phyloP scores from a whole-genome alignment of 2,113 vertebrate species.

The Proteles cristata region DNA sequence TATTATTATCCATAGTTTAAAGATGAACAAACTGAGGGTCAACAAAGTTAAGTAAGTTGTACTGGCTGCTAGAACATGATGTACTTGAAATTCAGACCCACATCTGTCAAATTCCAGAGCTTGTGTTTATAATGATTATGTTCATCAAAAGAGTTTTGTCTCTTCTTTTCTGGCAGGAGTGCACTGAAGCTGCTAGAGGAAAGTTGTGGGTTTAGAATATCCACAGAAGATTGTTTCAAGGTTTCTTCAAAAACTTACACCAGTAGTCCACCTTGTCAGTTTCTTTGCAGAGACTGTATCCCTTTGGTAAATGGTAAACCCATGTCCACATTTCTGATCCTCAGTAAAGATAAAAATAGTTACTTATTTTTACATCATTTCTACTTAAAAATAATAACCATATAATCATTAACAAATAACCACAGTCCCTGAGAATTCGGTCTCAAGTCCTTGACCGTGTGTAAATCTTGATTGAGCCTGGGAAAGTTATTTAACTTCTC shows the following conservation, averaged over 20 bases:
- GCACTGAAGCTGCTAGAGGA: neutral
- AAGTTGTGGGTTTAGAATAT: neutral
- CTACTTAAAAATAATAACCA: neutral
- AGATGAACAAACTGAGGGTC: neutral
- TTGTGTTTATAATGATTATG: neutral
- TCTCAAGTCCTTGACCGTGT: neutral
- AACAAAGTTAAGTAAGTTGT: neutral
- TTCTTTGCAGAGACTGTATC: neutral
- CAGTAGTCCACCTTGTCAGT: neutral
- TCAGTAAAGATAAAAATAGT: neutral
- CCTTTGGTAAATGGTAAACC: neutral
- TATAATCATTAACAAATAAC: neutral
- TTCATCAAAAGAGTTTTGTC: neutral
- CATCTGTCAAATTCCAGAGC: neutral
- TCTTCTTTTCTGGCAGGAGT: neutral
- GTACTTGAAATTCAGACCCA: neutral
- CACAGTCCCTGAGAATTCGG: neutral
- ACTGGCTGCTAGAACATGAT: neutral
- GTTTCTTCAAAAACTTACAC: neutral
- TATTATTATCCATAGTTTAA: neutral
- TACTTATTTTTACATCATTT: conserved; percentile 4
- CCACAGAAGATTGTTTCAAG: neutral
- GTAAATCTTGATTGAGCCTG: neutral
- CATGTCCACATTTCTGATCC: neutral
- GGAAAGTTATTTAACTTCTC: neutral